Evolutionary conservation across 1,140 invertebrate genomes (phyloP), one percentile per base, ranked within the genome.

Genomic region (Magallana ariakensis): DNA sequence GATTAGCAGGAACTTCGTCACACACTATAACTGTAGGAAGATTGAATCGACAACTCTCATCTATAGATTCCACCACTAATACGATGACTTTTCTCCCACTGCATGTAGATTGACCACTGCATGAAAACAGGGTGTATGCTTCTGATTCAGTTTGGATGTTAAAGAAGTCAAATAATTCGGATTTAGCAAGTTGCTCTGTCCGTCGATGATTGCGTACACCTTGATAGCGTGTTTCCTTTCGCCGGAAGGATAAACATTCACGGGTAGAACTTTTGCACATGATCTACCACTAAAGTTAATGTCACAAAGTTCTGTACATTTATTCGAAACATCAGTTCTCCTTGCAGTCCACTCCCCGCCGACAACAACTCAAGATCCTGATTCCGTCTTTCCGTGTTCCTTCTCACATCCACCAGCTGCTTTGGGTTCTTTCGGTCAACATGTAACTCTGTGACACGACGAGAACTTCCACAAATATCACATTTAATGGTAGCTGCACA

Each of bases 11-110:
- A n/a, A 83, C 66, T 7, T 84, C 56, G 1, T 46, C 54, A 26
- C 86, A 87, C 22, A 84, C 86, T 46, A 87, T 80, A 33, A 87
- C 15, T n/a, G 60, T 56, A 7, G 82, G 62, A 0, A 87, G n/a
- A 11, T 53, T 11, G 13, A 84, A 33, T 13, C 53, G 3, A 26
- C 9, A n/a, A 4, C 9, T n/a, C 8, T 58, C 57, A 53, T 87
- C 82, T 4, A 83, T 7, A 3, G 70, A 84, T 81, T 84, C n/a
- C 0, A 75, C 56, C 33, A 84, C 33, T 22, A 57, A 81, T 6
- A 57, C 33, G 33, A 7, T 7, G 2, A 33, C 55, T 22, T n/a
- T n/a, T 83, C 86, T n/a, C n/a, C n/a, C n/a, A n/a, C n/a, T n/a
- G n/a, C n/a, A n/a, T n/a, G n/a, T n/a, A n/a, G n/a, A n/a, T n/a